A percentile compares a stretch with the other conserved stretches of the same genome.
Conservation (phyloP, 2,888 invertebrate species). For the Stomorhina lunata region DNA sequence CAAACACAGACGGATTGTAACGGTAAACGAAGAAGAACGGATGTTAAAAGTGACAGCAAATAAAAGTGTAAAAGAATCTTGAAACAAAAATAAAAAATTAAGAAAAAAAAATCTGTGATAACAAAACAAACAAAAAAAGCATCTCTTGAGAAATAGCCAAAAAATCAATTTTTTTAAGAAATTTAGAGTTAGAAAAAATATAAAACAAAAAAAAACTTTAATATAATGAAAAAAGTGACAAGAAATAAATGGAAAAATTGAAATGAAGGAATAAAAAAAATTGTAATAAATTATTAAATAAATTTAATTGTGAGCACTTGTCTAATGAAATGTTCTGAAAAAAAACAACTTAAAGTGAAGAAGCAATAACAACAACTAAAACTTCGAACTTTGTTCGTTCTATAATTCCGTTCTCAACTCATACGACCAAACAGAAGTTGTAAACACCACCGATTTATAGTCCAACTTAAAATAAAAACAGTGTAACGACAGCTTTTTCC, state of each 20-base stretch:
- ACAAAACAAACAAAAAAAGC: neutral
- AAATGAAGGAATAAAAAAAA: neutral
- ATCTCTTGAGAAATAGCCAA: neutral
- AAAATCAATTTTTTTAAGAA: slow-evolving; percentile 21
- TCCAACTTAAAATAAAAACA: neutral
- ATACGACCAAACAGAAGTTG: neutral
- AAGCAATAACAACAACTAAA: slow-evolving; percentile 12
- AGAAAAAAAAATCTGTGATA: slow-evolving; percentile 23
- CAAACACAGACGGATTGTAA: slow-evolving; percentile 47
- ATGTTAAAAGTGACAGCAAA: slow-evolving; percentile 45
- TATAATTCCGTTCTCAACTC: neutral
- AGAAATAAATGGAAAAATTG: neutral
- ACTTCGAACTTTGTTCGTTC: neutral
- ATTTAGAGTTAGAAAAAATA: neutral
- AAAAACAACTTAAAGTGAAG: neutral
- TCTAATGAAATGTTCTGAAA: neutral
- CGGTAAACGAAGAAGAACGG: slow-evolving; percentile 58
- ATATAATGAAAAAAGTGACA: neutral
- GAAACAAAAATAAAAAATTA: neutral
- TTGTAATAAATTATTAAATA: neutral
- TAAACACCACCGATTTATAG: slow-evolving; percentile 9
- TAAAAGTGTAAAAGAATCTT: slow-evolving; percentile 23
- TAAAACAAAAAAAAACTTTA: neutral
- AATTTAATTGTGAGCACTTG: neutral
- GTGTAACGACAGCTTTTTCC: neutral